These are phyloP conservation scores for Pedetes capensis DNA, from an alignment of 2,113 vertebrate species.

Conservation along the genomic window DNA sequence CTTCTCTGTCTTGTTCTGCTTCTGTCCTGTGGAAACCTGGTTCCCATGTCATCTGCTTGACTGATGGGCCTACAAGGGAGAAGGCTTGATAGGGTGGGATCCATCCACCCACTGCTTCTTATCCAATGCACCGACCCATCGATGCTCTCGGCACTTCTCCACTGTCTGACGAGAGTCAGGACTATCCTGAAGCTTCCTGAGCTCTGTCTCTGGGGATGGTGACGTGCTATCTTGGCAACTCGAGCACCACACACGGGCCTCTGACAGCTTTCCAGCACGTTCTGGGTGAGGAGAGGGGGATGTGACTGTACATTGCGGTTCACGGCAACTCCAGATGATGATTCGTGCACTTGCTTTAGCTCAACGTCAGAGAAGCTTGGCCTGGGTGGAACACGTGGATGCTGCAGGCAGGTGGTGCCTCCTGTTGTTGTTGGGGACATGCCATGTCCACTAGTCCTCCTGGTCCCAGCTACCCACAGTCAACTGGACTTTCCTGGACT, in stretches of 20 bases:
- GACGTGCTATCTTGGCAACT: conserved; percentile 54
- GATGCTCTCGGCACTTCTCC: conserved; percentile 25
- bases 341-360: too few species aligned
- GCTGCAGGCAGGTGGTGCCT: accelerated
- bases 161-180: conserved; percentile 46
- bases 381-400: neutral
- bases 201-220: neutral
- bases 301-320: neutral
- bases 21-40: neutral
- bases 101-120: conserved; percentile 3
- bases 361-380: neutral
- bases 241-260: conserved; percentile 22
- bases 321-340: too few species aligned
- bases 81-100: neutral
- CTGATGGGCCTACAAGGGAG: neutral
- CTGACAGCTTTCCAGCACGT: neutral
- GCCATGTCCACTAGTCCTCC: neutral
- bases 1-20: neutral
- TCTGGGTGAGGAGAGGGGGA: neutral
- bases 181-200: neutral
- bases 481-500: neutral
- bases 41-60: conserved; percentile 25
- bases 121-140: conserved; percentile 41
- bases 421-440: neutral
- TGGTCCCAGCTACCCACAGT: neutral